These are phyloP conservation scores for Cancer borealis DNA, from an alignment of 2,888 invertebrate genomes.

Conservation along the genomic window DNA sequence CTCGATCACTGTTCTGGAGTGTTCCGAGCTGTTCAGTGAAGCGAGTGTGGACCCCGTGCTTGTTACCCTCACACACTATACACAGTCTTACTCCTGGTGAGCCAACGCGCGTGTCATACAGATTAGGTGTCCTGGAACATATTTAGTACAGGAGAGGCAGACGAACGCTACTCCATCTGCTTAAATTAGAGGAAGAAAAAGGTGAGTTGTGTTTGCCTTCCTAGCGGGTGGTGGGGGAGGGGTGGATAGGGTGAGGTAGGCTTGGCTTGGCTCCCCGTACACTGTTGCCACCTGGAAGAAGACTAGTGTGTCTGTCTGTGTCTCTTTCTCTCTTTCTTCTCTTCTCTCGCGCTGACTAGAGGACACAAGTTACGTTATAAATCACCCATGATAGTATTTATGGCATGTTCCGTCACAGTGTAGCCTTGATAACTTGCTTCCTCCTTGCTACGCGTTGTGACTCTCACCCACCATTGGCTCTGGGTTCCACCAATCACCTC, in stretches of 20 bases:
- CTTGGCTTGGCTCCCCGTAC: neutral
- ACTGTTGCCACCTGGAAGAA: neutral
- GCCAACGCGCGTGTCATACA: too few relatives aligned
- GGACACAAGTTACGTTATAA: neutral
- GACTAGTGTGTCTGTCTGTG: neutral
- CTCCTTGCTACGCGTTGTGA: constrained; percentile 8
- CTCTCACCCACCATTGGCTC: constrained; percentile 5
- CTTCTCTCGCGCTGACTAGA: neutral
- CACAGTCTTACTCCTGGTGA: too few relatives aligned
- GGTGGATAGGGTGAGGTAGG: too few relatives aligned
- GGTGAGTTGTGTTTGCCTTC: constrained; percentile 3
- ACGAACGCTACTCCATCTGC: neutral
- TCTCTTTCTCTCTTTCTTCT: too few relatives aligned
- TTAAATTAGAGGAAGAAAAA: neutral
- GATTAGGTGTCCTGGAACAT: neutral
- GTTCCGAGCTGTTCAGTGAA: too few relatives aligned
- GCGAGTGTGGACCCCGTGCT: too few relatives aligned
- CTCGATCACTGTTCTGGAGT: too few relatives aligned
- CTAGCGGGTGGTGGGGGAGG: neutral
- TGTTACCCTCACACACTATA: too few relatives aligned
- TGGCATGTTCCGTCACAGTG: constrained; percentile 9
- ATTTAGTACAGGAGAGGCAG: neutral
- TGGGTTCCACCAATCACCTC: constrained; percentile 1
- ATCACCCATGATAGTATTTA: neutral
- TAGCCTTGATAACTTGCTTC: constrained; percentile 25